Base-by-base conservation (phyloP, 2,888 invertebrate species). In the Stenolophus ochropezus region DNA sequence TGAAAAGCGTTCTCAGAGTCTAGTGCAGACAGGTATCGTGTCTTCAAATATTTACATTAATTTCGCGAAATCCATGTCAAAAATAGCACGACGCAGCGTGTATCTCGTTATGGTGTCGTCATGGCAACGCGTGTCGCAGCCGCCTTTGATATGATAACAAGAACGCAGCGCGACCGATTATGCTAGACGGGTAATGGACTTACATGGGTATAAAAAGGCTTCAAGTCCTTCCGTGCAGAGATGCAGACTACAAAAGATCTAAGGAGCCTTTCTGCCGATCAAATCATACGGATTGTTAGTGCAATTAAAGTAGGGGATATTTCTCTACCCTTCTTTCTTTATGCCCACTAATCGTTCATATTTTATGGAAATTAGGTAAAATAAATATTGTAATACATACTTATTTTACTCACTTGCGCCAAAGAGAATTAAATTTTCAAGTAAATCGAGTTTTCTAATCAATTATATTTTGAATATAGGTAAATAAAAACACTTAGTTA, bases 1-100 rank as follows among this genome's bases (percentile, higher is more conserved):
- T 69, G 65, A 69, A 58, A 69, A 33, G 65, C 65, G 14, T 16
- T 6, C 27, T 14, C 18, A 2, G n/a, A 18, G 20, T 14, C 16
- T 21, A 56, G 20, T 20, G 23, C 21, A 56, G 21, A 27, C 65
- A 69, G 65, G 65, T 69, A 69, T 69, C 65, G 20, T 33, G 33
- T 33, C 65, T 33, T 69, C 65, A 69, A 69, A 69, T 69, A 69
- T 69, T 69, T 69, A 69, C 65, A 69, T 69, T 69, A 69, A 69
- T 69, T 33, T 69, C 65, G 33, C 65, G 33, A 33, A 69, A 69
- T 69, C 65, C 65, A 73, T 73, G 73, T 73, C 23, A 73, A 73
- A 73, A 73, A 73, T 73, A 73, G 20, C 49, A 33, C 69, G 69
- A 33, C 65, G 47, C 18, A 5, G 69, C 18, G 23, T 73, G 73